These are phyloP conservation scores for Euclidia mi DNA, from an alignment of 2,888 invertebrate genomes.

Conservation along the genomic window DNA sequence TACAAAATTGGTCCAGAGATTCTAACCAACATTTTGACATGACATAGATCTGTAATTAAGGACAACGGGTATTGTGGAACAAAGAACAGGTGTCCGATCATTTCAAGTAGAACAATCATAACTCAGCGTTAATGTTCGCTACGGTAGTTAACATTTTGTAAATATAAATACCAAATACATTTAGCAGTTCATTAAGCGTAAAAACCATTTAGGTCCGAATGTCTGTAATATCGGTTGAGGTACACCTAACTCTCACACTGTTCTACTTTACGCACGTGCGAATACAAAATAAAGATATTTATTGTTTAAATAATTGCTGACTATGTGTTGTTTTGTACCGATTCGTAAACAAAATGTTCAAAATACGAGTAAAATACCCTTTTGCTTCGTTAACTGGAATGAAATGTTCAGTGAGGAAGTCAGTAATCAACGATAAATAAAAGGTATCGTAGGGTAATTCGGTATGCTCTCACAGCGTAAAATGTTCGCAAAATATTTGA, in stretches of 20 bases:
- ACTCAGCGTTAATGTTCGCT: conserved; percentile 20
- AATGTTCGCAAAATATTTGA: conserved; percentile 8
- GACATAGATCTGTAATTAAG: conserved; percentile 9
- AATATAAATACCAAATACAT: conserved; percentile 40
- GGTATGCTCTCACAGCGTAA: conserved; percentile 16
- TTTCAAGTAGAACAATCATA: conserved; percentile 31
- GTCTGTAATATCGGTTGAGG: conserved; percentile 42
- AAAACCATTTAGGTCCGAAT: conserved; percentile 34
- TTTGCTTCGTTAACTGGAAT: conserved; percentile 40
- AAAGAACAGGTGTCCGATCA: conserved; percentile 16
- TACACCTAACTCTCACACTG: conserved; percentile 50
- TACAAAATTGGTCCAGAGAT: no score
- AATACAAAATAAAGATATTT: conserved; percentile 50
- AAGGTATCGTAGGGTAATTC: conserved; percentile 29
- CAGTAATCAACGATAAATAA: conserved; percentile 44
- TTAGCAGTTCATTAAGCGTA: conserved; percentile 28
- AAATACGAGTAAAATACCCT: conserved; percentile 44
- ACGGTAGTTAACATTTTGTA: conserved; percentile 19
- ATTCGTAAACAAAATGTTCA: conserved; percentile 43
- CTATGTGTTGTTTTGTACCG: conserved; percentile 36
- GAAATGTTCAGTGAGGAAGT: conserved; percentile 42
- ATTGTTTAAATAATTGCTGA: conserved; percentile 48
- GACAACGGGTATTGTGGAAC: neutral
- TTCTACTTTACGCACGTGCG: conserved; percentile 47
- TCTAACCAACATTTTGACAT: no score